phyloP scores from a whole-genome alignment of 2,113 vertebrate genomes.

The Heloderma charlesbogerti region DNA sequence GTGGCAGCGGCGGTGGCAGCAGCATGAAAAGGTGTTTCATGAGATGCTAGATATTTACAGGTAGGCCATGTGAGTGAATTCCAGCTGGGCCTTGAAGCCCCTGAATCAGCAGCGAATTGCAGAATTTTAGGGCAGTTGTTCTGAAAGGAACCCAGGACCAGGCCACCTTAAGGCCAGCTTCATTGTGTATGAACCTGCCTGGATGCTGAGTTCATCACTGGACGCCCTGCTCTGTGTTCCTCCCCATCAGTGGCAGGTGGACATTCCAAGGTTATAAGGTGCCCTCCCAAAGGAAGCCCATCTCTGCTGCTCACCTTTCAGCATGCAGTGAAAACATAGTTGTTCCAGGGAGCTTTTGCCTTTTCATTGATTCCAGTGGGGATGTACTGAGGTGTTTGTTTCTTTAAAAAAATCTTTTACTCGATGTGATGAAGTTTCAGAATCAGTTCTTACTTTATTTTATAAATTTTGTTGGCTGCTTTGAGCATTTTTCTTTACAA shows the following conservation, averaged over 20 bases:
- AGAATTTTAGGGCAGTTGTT: neutral
- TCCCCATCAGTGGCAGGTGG: neutral
- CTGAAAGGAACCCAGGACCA: neutral
- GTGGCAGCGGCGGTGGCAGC: no score
- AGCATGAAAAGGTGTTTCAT: neutral
- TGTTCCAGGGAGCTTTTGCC: neutral
- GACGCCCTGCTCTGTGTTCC: no score
- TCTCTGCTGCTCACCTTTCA: neutral
- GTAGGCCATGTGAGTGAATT: neutral
- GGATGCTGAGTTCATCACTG: neutral
- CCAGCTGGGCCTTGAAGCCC: neutral
- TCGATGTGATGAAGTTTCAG: neutral
- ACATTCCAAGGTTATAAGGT: neutral
- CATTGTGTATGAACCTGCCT: neutral
- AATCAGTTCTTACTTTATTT: neutral
- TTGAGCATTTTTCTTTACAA: neutral
- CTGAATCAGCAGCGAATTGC: neutral
- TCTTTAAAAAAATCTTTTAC: neutral
- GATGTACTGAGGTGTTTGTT: neutral
- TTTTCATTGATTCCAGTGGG: neutral
- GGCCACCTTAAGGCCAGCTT: neutral
- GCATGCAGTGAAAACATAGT: neutral
- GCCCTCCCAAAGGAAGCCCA: neutral
- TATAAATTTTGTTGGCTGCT: neutral
- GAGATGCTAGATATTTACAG: neutral